Evolutionary conservation across 2,113 vertebrate genomes (phyloP), one percentile per base, ranked within the genome.

Genomic region (Gallinago undulata): DNA sequence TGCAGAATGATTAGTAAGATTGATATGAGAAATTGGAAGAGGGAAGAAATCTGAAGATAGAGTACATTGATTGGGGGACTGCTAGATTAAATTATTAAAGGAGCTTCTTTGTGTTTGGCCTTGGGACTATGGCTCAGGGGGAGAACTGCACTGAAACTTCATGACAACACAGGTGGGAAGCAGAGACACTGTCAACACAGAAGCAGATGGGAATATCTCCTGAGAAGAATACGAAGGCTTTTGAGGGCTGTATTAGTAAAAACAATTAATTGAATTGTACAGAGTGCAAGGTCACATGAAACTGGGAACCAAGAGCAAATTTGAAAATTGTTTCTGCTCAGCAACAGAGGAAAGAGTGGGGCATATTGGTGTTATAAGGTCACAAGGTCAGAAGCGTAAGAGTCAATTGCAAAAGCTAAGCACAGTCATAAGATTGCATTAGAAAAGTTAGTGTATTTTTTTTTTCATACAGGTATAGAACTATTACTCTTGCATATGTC

Each of bases 11-110:
- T 47, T 73, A n/a, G 27, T 37, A 11, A 48, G 13, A 13, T 39
- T 31, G 23, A 25, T 48, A 21, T 4, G 13, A 50, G 4, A 21
- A 81, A 31, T 19, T 55, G 19, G 43, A 23, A 51, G 39, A 35
- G 13, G 2, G 70, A 39, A 75, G 30, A 67, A 90, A 50, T 63
- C n/a, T 59, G 15, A 87, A 33, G 16, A 10, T 48, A 87, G 59
- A 39, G 17, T 39, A 24, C 4, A 6, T 14, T 45, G 30, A n/a
- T 13, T 1, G 6, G 3, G 3, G 6, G 5, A 2, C 33, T 62
- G 10, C 30, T 83, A 33, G 27, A 43, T 80, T 76, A 19, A 63
- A 35, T 39, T 41, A 30, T 60, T 86, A 33, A 9, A 25, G 24
- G 16, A 53, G 9, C 7, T 74, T 74, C 24, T 77, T 4, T 0